phyloP scores from a whole-genome alignment of 1,140 invertebrate genomes.

The Potamilus streckersoni region DNA sequence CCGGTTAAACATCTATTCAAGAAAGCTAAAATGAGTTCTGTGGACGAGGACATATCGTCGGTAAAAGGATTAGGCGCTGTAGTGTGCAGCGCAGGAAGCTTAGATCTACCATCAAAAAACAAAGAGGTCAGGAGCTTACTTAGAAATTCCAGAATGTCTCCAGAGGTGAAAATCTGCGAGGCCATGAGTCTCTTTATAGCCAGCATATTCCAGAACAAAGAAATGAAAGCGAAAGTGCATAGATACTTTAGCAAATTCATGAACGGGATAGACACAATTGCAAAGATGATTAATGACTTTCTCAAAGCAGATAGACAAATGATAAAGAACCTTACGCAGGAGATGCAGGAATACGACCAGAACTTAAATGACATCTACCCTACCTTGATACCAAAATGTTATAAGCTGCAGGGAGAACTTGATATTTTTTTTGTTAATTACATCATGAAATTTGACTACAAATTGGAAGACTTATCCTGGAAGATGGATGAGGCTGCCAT shows the following conservation, averaged over 20 bases:
- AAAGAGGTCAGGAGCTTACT: constrained; percentile 22
- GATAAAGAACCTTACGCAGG: constrained; percentile 37
- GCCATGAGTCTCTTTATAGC: constrained; percentile 35
- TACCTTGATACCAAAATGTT: constrained; percentile 20
- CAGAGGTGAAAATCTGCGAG: neutral
- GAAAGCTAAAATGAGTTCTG: constrained; percentile 34
- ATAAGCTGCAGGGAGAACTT: constrained; percentile 42
- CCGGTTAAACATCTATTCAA: constrained; percentile 45
- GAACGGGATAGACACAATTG: constrained; percentile 44
- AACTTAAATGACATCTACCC: constrained; percentile 44
- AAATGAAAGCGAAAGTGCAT: constrained; percentile 30
- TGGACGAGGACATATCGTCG: constrained; percentile 29
- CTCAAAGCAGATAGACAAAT: constrained; percentile 47
- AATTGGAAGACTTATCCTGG: constrained; percentile 37
- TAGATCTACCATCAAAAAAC: constrained; percentile 18
- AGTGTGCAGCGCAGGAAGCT: constrained; percentile 15
- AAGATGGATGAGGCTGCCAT: constrained; percentile 30
- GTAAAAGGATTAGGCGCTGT: constrained; percentile 44
- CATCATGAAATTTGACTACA: constrained; percentile 51
- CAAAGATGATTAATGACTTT: constrained; percentile 49
- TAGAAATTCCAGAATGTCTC: constrained; percentile 4
- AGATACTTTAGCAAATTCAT: constrained; percentile 50
- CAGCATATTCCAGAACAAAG: constrained; percentile 35
- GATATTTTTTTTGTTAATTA: constrained; percentile 53
- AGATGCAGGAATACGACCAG: constrained; percentile 36